Conservation (phyloP, 2,888 invertebrate species). For the Noctuana brunneofusca region DNA sequence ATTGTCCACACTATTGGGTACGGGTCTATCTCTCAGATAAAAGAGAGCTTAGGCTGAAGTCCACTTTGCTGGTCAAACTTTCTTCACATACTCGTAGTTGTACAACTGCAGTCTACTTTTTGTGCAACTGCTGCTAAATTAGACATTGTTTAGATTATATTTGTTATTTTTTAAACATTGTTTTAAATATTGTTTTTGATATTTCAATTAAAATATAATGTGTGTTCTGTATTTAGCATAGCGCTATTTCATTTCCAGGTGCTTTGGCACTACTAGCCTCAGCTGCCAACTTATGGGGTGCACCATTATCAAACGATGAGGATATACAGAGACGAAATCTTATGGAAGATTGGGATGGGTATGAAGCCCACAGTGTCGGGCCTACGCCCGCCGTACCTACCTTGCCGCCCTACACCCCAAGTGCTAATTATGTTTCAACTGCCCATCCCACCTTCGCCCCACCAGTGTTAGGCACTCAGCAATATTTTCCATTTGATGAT, state of each 20-base stretch:
- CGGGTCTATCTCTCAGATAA: too few species aligned
- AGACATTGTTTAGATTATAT: too few species aligned
- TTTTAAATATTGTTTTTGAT: too few species aligned
- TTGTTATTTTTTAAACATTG: too few species aligned
- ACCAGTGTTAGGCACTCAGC: slow-evolving; percentile 67
- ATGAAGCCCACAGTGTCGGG: slow-evolving; percentile 83
- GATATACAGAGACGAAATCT: slow-evolving; percentile 80
- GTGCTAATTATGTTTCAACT: slow-evolving; percentile 61
- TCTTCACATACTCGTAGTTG: too few species aligned
- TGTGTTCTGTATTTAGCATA: not conserved
- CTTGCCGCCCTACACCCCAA: slow-evolving; percentile 84
- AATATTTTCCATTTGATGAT: slow-evolving; percentile 77
- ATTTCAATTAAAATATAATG: too few species aligned
- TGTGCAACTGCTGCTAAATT: too few species aligned
- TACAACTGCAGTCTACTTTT: too few species aligned
- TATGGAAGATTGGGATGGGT: slow-evolving; percentile 85
- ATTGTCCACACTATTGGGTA: too few species aligned
- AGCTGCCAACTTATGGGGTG: slow-evolving; percentile 86
- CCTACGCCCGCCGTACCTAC: slow-evolving; percentile 82
- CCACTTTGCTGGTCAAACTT: too few species aligned
- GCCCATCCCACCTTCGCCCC: slow-evolving; percentile 63
- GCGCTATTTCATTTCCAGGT: slow-evolving; percentile 68
- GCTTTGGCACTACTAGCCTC: slow-evolving; percentile 86
- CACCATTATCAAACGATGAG: slow-evolving; percentile 74
- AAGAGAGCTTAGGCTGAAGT: too few species aligned